phyloP scores from a whole-genome alignment of 2,888 invertebrate species.

The Tetanocera ferruginea region DNA sequence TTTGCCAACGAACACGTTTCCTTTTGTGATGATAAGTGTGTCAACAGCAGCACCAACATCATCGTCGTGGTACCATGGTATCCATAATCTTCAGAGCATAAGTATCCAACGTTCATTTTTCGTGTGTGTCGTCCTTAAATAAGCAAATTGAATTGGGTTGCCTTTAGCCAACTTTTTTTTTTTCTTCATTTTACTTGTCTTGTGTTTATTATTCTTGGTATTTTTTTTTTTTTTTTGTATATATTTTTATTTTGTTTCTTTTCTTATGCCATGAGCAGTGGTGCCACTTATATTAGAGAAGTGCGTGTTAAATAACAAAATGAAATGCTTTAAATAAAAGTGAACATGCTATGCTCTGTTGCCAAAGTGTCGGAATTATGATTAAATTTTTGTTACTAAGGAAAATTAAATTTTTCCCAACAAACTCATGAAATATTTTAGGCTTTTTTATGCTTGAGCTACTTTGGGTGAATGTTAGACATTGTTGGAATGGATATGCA shows the following conservation, averaged over 20 bases:
- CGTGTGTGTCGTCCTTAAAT: constrained; percentile 32
- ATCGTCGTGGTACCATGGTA: neutral
- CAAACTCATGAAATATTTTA: no score
- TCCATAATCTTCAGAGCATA: constrained; percentile 25
- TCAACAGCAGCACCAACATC: constrained; percentile 54
- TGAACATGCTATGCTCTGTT: neutral
- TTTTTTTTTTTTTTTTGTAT: constrained; percentile 4
- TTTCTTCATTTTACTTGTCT: neutral
- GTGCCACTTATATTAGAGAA: neutral
- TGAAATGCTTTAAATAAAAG: constrained; percentile 4
- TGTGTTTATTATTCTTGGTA: constrained; percentile 11
- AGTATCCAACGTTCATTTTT: neutral
- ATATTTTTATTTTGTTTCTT: neutral
- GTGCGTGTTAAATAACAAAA: neutral
- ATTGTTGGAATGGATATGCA: no score
- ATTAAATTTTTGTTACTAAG: constrained; percentile 10
- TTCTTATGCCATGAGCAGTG: constrained; percentile 23
- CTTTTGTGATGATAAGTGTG: constrained; percentile 56
- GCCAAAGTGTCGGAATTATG: constrained; percentile 6
- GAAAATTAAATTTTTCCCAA: neutral
- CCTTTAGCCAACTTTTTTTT: neutral
- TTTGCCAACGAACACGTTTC: constrained; percentile 62
- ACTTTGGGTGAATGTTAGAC: no score
- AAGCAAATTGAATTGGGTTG: constrained; percentile 36
- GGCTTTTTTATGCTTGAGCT: no score